Base-by-base conservation (phyloP, 2,888 invertebrate genomes). In the Nebria salina region DNA sequence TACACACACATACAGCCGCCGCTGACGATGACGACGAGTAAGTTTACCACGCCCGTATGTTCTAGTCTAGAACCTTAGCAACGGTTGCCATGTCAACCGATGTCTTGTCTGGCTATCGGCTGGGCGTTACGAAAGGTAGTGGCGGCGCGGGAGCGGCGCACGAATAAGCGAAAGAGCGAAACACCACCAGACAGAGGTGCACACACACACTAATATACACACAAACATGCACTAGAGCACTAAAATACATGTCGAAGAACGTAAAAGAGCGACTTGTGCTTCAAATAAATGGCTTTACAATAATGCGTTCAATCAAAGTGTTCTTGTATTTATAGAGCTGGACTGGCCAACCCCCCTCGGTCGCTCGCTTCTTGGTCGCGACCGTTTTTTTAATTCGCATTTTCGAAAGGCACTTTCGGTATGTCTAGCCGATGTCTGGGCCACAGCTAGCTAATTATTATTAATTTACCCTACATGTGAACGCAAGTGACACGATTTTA, bases 1-100 rank as follows among this genome's bases (percentile, higher is more conserved):
- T 54, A 54, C 64, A 76, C 76, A 76, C 43, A 65, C 42, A 68
- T 41, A 68, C 66, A n/a, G 42, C 76, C 15, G 64, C 68, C 9
- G 42, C 68, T 9, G 64, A 64, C 54, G 72, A 43, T 25, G 41
- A 72, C 6, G 26, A 41, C 68, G 75, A 75, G 75, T 70, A 70
- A 75, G 79, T 79, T 80, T 68, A 84, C 84, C 84, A 84, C 85
- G 83, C 84, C 85, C 84, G 84, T 83, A 83, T 83, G 78, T 78
- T 82, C 82, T 76, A 83, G 83, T 79, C 82, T 83, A 84, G 85
- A 85, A 85, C 85, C 86, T 85, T 86, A 86, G 86, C 86, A 86
- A 86, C 86, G 83, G 86, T 86, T 86, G 86, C 86, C 86, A 86
- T 85, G 86, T 84, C 85, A 86, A 85, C 85, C 84, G 81, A 84